Conservation (phyloP, 2,113 vertebrate species). For the Coptodon bakossiorum region DNA sequence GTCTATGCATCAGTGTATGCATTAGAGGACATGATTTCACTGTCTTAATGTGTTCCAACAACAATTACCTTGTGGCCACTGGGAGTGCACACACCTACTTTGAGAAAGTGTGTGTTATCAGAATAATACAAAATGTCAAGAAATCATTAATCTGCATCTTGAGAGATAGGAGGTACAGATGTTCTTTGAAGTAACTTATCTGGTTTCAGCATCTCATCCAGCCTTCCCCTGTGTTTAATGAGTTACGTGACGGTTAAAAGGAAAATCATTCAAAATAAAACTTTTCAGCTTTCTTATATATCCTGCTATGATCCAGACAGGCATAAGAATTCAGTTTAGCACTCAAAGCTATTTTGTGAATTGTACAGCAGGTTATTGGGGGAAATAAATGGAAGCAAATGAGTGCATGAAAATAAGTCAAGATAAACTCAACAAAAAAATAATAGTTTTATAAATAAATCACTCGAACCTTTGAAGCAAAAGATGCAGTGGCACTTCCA, state of each 20-base stretch:
- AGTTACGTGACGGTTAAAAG: neutral
- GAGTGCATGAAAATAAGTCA: neutral
- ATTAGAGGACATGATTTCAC: neutral
- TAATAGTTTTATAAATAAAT: constrained; percentile 30
- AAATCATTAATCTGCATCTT: neutral
- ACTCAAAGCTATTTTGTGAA: neutral
- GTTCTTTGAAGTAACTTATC: neutral
- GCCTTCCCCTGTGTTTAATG: neutral
- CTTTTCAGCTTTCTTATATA: neutral
- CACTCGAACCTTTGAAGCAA: neutral
- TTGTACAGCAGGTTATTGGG: neutral
- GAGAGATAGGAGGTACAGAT: neutral
- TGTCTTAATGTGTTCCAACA: neutral
- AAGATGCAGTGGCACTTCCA: constrained; percentile 9
- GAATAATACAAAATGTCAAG: neutral
- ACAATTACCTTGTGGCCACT: neutral
- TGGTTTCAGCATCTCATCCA: neutral
- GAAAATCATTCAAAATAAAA: neutral
- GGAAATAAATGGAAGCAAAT: neutral
- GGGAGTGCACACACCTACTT: neutral
- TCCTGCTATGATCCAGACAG: neutral
- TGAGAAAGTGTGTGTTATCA: neutral
- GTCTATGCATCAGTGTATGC: neutral
- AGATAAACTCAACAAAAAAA: neutral
- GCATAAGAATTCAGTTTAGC: neutral